Conservation (phyloP, 2,113 vertebrate genomes). For the Leptocoma aspasia region DNA sequence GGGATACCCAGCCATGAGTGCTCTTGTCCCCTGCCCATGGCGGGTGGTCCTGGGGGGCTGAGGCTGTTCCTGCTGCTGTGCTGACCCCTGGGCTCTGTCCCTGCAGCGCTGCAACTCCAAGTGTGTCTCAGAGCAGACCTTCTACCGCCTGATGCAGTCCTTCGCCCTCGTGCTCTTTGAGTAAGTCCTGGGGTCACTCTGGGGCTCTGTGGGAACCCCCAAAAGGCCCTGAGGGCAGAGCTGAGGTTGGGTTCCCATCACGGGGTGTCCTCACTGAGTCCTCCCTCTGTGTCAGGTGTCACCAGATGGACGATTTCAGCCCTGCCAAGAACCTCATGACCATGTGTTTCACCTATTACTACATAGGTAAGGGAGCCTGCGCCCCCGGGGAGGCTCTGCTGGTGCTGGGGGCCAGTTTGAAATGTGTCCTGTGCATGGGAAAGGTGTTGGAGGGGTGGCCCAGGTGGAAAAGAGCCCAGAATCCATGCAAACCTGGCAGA, state of each 20-base stretch:
- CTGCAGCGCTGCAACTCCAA: slow-evolving; percentile 95
- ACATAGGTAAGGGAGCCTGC: slow-evolving; percentile 78
- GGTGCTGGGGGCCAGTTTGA: rapidly evolving
- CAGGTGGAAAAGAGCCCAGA: neutral
- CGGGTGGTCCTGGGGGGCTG: rapidly evolving
- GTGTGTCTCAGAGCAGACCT: slow-evolving; percentile 91
- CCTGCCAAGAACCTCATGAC: slow-evolving; percentile 99
- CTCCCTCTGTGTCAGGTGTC: slow-evolving; percentile 74
- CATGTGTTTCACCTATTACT: slow-evolving; percentile 98
- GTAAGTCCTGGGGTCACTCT: slow-evolving; percentile 73
- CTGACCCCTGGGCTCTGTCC: slow-evolving; percentile 2
- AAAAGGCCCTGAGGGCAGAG: neutral
- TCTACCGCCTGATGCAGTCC: slow-evolving; percentile 97
- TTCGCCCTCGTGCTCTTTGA: slow-evolving; percentile 96
- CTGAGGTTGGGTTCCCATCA: neutral
- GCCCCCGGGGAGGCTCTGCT: rapidly evolving
- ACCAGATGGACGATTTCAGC: slow-evolving; percentile 95
- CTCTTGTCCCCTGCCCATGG: neutral
- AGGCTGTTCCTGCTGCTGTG: neutral
- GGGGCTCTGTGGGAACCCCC: rapidly evolving
- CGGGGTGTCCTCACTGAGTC: neutral
- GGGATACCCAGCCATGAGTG: rapidly evolving
- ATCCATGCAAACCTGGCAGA: neutral
- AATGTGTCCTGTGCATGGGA: neutral
- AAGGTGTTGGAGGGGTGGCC: neutral